phyloP scores from a whole-genome alignment of 2,113 vertebrate genomes.

The Atractosteus spatula region DNA sequence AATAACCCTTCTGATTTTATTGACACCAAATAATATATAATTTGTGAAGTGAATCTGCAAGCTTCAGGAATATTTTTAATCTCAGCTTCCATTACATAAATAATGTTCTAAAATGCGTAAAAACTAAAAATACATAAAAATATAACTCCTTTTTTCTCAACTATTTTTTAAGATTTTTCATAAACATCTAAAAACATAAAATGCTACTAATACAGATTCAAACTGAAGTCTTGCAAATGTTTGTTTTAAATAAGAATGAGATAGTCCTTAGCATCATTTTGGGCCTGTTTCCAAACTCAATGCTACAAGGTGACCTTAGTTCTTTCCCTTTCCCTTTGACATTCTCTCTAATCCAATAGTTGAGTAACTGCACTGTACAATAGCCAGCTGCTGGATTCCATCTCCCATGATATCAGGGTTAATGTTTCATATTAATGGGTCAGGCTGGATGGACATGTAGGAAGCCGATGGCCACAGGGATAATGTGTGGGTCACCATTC shows the following conservation, averaged over 20 bases:
- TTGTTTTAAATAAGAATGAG: slow-evolving; percentile 19
- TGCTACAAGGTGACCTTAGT: slow-evolving; percentile 49
- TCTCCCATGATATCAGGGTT: not conserved
- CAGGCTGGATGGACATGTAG: not conserved
- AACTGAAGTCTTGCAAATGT: no score
- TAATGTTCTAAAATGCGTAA: no score
- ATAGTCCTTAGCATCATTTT: not conserved
- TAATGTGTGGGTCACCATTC: not conserved
- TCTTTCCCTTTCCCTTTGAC: slow-evolving; percentile 35
- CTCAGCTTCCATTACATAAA: no score
- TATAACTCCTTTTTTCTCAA: no score
- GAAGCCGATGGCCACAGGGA: not conserved
- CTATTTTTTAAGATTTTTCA: no score
- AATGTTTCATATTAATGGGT: slow-evolving; percentile 18
- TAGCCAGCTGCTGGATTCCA: slow-evolving; percentile 20
- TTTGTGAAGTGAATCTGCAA: no score
- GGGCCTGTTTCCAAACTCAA: slow-evolving; percentile 17
- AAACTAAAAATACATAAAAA: no score
- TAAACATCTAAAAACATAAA: no score
- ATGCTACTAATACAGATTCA: no score
- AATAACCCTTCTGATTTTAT: no score
- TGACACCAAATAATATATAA: no score
- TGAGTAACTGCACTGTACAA: slow-evolving; percentile 3
- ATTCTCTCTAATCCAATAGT: slow-evolving; percentile 15
- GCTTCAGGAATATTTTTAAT: no score